Percentiles rank a stretch among this genome's conserved stretches.
phyloP scores from a whole-genome alignment of 1,140 invertebrate genomes.

The Trichonephila clavipes region DNA sequence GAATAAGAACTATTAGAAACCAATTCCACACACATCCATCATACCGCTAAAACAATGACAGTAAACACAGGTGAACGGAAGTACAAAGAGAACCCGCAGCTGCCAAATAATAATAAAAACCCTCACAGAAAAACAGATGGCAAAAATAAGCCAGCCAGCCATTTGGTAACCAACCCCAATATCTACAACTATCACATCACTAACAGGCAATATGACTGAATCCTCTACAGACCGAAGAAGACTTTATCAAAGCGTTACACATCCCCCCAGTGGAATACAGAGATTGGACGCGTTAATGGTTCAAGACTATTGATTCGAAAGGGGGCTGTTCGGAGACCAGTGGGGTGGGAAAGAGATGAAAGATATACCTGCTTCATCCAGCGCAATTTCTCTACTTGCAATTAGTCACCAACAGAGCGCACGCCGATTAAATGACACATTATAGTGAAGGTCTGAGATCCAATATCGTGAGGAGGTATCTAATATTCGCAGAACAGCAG shows the following conservation, averaged over 20 bases:
- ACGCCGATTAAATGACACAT: constrained; percentile 54
- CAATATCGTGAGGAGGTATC: constrained; percentile 50
- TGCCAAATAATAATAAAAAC: too few relatives aligned
- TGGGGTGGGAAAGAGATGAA: neutral
- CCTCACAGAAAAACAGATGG: too few relatives aligned
- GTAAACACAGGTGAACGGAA: too few relatives aligned
- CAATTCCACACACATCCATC: too few relatives aligned
- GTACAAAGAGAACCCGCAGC: too few relatives aligned
- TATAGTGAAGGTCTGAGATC: constrained; percentile 31
- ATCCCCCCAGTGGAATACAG: neutral
- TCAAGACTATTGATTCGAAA: constrained; percentile 30
- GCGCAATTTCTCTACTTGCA: constrained; percentile 25
- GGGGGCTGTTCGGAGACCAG: neutral
- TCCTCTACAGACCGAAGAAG: neutral
- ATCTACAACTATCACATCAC: neutral
- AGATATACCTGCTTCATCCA: neutral
- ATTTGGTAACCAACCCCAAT: too few relatives aligned
- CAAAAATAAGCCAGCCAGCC: too few relatives aligned
- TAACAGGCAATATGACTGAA: neutral
- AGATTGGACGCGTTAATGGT: constrained; percentile 30
- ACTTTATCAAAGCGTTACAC: constrained; percentile 38
- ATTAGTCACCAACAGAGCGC: constrained; percentile 54
- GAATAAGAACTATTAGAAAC: too few relatives aligned
- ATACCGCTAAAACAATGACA: too few relatives aligned
- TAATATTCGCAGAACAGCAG: constrained; percentile 43